Conservation (phyloP, 2,113 vertebrate genomes). For the Istiophorus platypterus region DNA sequence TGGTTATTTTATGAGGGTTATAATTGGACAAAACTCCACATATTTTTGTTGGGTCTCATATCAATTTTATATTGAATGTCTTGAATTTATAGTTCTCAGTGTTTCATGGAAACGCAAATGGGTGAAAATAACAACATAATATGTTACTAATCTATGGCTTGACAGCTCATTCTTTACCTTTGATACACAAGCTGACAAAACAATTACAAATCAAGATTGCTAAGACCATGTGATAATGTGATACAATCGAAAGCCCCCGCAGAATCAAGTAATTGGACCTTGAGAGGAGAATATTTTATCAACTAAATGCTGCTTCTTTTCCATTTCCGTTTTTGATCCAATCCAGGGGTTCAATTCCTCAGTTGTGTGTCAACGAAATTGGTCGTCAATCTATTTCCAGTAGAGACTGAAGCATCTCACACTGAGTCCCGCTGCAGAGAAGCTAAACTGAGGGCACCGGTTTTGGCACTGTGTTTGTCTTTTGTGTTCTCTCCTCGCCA, state of each 20-base stretch:
- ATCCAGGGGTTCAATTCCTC: not conserved
- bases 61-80: no score
- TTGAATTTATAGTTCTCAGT: no score
- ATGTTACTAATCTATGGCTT: no score
- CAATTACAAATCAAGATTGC: no score
- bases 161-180: no score
- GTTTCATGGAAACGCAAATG: no score
- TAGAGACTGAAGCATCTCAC: not conserved
- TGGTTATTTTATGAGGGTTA: no score
- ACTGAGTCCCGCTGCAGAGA: not conserved
- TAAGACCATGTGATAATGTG: not conserved
- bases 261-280: not conserved
- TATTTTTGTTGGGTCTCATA: no score
- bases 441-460: not conserved
- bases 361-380: not conserved
- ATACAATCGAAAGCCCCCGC: not conserved
- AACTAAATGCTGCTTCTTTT: not conserved
- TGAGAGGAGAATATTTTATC: not conserved
- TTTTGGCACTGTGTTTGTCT: not conserved
- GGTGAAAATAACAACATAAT: no score
- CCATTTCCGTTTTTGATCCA: not conserved
- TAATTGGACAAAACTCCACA: no score
- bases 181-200: no score
- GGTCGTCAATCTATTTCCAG: not conserved
- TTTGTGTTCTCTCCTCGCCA: not conserved